phyloP scores from a whole-genome alignment of 2,888 invertebrate genomes.

The Ophonus ardosiacus region DNA sequence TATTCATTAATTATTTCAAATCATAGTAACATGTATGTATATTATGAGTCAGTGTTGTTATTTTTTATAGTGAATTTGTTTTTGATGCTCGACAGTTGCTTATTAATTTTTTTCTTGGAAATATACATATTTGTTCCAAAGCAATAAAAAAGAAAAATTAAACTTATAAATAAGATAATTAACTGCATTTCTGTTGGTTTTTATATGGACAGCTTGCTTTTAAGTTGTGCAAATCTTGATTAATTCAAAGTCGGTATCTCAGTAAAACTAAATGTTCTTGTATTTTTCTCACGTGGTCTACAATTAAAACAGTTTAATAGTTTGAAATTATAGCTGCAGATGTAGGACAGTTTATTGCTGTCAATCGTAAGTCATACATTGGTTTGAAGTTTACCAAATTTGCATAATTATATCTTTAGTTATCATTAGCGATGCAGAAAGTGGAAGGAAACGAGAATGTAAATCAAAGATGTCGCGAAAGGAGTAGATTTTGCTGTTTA shows the following conservation, averaged over 20 bases:
- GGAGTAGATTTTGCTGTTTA: neutral
- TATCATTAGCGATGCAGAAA: slow-evolving; percentile 45
- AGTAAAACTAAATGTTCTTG: slow-evolving; percentile 34
- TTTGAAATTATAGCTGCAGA: slow-evolving; percentile 57
- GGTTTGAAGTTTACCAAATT: slow-evolving; percentile 38
- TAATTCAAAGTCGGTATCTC: slow-evolving; percentile 20
- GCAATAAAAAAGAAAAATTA: too few species aligned
- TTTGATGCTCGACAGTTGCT: too few species aligned
- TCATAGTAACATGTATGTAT: too few species aligned
- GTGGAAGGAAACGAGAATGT: slow-evolving; percentile 26
- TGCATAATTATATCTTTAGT: slow-evolving; percentile 49
- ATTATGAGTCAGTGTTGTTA: too few species aligned
- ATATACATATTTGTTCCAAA: too few species aligned
- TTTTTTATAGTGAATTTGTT: slow-evolving; percentile 13
- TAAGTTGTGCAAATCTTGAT: neutral
- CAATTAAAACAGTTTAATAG: slow-evolving; percentile 60
- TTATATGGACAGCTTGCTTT: too few species aligned
- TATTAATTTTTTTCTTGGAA: too few species aligned
- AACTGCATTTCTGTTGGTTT: too few species aligned
- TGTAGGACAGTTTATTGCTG: slow-evolving; percentile 50
- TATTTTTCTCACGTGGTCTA: slow-evolving; percentile 50
- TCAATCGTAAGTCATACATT: slow-evolving; percentile 43
- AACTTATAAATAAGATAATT: too few species aligned
- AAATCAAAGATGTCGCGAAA: slow-evolving; percentile 31
- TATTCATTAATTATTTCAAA: too few species aligned